Evolutionary conservation across 2,888 invertebrate species (phyloP), one percentile per base, ranked within the genome.

Genomic region (Apodemia zela): DNA sequence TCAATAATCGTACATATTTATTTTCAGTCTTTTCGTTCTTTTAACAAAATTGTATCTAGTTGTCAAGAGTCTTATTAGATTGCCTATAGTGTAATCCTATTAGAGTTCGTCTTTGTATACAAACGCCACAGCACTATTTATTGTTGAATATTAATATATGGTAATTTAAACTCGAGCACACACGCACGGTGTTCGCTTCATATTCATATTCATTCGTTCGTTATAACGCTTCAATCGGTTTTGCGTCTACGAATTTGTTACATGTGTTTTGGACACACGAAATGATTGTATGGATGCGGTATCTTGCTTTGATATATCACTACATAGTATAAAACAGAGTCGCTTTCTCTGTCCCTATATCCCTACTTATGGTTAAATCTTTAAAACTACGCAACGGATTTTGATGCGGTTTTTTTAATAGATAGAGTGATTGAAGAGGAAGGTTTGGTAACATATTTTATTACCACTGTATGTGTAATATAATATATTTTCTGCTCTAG

Each of bases 131-230:
- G 42, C 65, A 65, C 69, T 71, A 69, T 72, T 72, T 72, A 69
- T 69, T 66, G 71, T 68, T 72, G 71, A 75, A 75, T 77, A 80
- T 80, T 76, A 77, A 82, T 80, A 73, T 78, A 85, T 86, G 85
- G 72, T 83, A 84, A 88, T 85, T 72, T 74, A 72, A 78, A 82
- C 80, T 78, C 76, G 78, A 73, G 76, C 77, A 77, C 75, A 79
- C 75, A 80, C 73, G 72, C 68, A 73, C 73, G 73, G 73, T 62
- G 45, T 45, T 62, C 62, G 81, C 76, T 79, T 76, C 78, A 79
- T 85, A 87, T 89, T 88, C 88, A 88, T 89, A 88, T 87, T 86
- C 85, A 83, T 84, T 81, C 82, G 87, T 89, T 89, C 89, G 89
- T 90, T 89, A 90, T 88, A 79, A 84, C 89, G 89, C 87, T 78